phyloP scores from a whole-genome alignment of 2,113 vertebrate genomes.

The Eudyptes chrysolophus region DNA sequence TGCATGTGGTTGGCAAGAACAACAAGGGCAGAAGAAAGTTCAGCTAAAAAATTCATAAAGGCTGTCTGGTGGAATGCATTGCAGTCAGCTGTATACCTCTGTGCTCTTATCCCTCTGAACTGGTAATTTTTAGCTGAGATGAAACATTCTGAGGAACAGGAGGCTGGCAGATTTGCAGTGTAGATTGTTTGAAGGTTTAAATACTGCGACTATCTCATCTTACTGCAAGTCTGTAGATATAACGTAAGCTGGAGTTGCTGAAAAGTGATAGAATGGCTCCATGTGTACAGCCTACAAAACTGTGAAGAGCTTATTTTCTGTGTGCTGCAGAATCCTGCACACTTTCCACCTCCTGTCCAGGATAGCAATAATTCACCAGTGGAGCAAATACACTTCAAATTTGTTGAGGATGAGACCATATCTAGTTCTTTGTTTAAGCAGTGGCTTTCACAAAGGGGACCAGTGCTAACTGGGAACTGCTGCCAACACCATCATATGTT shows the following conservation, averaged over 20 bases:
- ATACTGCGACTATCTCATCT: constrained; percentile 62
- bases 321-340: neutral
- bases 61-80: constrained; percentile 36
- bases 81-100: constrained; percentile 10
- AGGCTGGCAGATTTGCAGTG: constrained; percentile 33
- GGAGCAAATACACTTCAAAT: neutral
- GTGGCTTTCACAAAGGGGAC: neutral
- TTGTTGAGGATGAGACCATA: neutral
- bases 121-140: constrained; percentile 37
- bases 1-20: constrained; percentile 52
- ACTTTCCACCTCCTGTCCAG: neutral
- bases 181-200: constrained; percentile 60
- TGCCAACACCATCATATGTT: constrained; percentile 48
- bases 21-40: constrained; percentile 50
- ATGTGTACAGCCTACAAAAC: neutral
- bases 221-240: constrained; percentile 15
- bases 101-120: neutral
- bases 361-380: neutral
- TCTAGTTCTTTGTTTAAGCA: constrained; percentile 7
- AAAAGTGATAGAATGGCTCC: constrained; percentile 22
- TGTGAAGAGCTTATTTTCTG: constrained; percentile 18
- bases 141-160: constrained; percentile 30
- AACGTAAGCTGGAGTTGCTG: constrained; percentile 22
- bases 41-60: constrained; percentile 48
- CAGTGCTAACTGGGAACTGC: neutral